phyloP scores from a whole-genome alignment of 2,888 invertebrate genomes.

The Lycocerus yunnanus region DNA sequence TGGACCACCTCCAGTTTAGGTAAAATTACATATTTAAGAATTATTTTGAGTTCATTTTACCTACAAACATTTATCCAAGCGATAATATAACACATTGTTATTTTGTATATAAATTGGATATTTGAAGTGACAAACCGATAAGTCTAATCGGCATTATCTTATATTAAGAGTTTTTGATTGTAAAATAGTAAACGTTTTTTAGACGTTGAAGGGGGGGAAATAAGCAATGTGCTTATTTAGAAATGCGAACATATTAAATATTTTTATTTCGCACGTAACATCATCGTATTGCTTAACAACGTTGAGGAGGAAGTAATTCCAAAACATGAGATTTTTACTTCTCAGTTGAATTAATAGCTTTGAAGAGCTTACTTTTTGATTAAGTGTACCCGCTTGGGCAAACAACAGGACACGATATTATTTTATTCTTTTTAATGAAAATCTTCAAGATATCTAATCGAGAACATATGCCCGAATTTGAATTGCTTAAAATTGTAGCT shows the following conservation, averaged over 20 bases:
- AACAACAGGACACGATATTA: background rate
- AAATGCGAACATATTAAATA: background rate
- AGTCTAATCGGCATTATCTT: conserved; percentile 17
- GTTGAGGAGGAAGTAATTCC: background rate
- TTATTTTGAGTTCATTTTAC: background rate
- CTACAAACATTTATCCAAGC: background rate
- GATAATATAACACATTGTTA: conserved; percentile 26
- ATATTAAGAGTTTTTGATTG: conserved; percentile 25
- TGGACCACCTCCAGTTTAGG: conserved; percentile 79
- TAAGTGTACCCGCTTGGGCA: background rate
- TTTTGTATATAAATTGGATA: conserved; percentile 15
- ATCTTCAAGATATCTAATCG: background rate
- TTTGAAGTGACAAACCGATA: conserved; percentile 16
- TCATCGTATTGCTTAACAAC: background rate
- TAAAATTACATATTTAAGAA: background rate
- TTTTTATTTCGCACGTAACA: background rate
- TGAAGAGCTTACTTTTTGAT: background rate
- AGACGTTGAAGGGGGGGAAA: conserved; percentile 6
- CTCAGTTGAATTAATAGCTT: background rate
- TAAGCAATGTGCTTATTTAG: background rate
- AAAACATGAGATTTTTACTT: background rate
- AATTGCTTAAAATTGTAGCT: background rate
- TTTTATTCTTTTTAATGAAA: background rate
- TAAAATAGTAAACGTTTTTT: conserved; percentile 6
- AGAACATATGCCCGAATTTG: background rate